Base-by-base conservation (phyloP, 1,140 invertebrate genomes). In the Drosophila melanica region DNA sequence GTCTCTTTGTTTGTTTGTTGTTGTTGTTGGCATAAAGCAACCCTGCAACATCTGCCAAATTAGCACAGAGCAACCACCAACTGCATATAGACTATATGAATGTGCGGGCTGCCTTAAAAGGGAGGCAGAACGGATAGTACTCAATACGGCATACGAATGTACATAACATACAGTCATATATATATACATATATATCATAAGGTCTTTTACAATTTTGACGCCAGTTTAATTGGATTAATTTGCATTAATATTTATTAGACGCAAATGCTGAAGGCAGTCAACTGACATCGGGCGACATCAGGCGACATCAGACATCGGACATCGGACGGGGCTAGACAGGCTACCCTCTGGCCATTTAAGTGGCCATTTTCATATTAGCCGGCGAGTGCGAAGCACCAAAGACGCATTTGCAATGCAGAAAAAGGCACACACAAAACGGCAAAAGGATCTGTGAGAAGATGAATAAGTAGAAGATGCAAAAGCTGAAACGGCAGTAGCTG, bases 161-260 rank as follows among this genome's bases (percentile, higher is more conserved):
- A 12, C 23, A 53, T 10, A 35, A 2, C 27, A 10, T 33, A 48
- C n/a, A 18, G 35, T 27, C 60, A 42, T 62, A 75, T 64, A 75
- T 71, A 75, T 75, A 18, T 27, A 16, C 60, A 42, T 62, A 75
- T 64, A 75, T 71, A 75, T 75, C 73, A 75, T 75, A 87, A 74
- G 67, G 84, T 82, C 82, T 89, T 89, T 87, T 79, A 89, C 79
- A 87, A 89, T 87, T 89, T 89, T 70, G 79, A 79, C 82, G 82
- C 84, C 73, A 72, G 68, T 84, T 87, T 89, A 87, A 87, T 87
- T 87, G 76, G 84, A 89, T 87, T 87, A 87, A 87, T 87, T 89
- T 79, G 84, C 84, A 87, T 87, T 87, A 87, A 87, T 87, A 87
- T 87, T 87, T 87, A 87, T 87, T 84, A 87, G 79, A 68, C 35